Percentiles rank a stretch among this genome's conserved stretches.
These are phyloP conservation scores for Hyppa rectilinea DNA, from an alignment of 2,888 invertebrate species.

Conservation along the genomic window DNA sequence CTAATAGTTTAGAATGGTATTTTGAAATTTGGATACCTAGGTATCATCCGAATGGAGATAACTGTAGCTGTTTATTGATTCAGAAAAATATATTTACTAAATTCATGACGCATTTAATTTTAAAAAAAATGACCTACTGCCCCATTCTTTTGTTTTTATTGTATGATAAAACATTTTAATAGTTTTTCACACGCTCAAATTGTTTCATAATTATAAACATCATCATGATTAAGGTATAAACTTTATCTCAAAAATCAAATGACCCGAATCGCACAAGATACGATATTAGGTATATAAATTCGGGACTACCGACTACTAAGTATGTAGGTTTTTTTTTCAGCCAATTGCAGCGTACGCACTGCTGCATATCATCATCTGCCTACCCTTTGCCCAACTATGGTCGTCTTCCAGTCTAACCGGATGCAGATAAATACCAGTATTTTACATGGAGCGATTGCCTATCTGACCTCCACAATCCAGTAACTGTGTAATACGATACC, in stretches of 20 bases:
- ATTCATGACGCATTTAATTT: slow-evolving; percentile 3
- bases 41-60: neutral
- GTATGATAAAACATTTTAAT: slow-evolving; percentile 21
- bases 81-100: neutral
- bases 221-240: neutral
- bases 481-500: no score
- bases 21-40: neutral
- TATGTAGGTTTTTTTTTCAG: neutral
- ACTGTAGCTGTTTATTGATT: neutral
- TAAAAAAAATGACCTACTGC: slow-evolving; percentile 24
- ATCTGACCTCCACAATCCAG: no score
- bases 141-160: slow-evolving; percentile 7
- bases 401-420: no score
- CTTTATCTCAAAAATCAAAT: slow-evolving; percentile 35
- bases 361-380: no score
- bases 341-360: neutral
- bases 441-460: no score
- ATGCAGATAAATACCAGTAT: no score
- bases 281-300: neutral
- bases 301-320: slow-evolving; percentile 7
- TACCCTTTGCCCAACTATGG: no score
- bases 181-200: slow-evolving; percentile 5
- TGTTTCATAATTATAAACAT: slow-evolving; percentile 43
- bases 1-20: neutral
- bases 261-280: slow-evolving; percentile 35